Base-by-base conservation (phyloP, 2,888 invertebrate genomes). In the Drosophila picticornis region DNA sequence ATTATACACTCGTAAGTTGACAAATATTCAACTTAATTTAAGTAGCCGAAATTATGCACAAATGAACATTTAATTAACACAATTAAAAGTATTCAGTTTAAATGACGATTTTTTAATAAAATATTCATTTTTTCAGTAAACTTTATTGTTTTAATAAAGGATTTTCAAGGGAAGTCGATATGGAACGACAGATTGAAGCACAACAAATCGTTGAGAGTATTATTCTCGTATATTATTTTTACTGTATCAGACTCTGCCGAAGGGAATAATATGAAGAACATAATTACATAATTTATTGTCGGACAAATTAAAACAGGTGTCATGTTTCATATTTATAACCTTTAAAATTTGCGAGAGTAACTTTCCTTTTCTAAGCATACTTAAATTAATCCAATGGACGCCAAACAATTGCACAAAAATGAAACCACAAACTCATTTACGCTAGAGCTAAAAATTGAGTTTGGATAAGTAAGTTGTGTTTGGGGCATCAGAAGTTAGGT, bases 401-500 rank as follows among this genome's bases (percentile, higher is more conserved):
- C 1, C 4, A 25, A 46, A 46, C 43, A 13, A 22, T 43, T 22
- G 43, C 13, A 22, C 43, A 43, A 22, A 46, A 22, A 22, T 46
- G 1, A 46, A 25, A 22, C 9, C 16, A 16, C 1, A 36, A 25
- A n/a, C 27, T 25, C 36, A 56, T 56, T 36, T 56, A 3, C 4
- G 50, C 48, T 43, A 25, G 32, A 62, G 46, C 36, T 43, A 27
- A 22, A 43, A 62, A 61, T 75, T 36, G 31, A 29, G 56, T 64
- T 76, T 50, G 53, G 65, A 52, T 56, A 22, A 60, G 43, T 52
- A 52, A 58, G 32, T 25, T 36, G 19, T 6, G 27, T 61, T 31
- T 53, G 38, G n/a, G 32, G 60, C 36, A 55, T 62, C 55, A 48
- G 57, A 27, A 72, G 72, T 51, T 29, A 43, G 36, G 34, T 40